Base-by-base conservation (phyloP, 2,797 vertebrate genomes). In the Glossophaga mutica region DNA sequence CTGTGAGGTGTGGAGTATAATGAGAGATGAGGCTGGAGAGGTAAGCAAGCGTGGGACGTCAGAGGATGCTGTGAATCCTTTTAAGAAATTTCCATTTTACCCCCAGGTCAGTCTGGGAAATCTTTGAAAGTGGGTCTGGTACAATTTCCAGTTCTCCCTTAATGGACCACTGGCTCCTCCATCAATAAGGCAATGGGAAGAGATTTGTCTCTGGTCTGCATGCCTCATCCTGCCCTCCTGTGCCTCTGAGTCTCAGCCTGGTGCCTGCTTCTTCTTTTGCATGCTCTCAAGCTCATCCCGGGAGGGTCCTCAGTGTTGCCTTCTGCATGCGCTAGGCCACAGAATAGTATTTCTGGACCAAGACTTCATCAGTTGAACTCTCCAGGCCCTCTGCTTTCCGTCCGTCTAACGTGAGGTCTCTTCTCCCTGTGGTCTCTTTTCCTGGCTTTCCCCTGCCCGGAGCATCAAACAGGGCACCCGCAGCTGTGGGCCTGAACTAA, bases 141-240 rank as follows among this genome's bases (percentile, higher is more conserved):
- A 1, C 0, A 37, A 2, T 76, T 74, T 93, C 16, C 10, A 67
- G 14, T 67, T 48, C 55, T 19, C 7, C 67, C 68, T 6, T 67
- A 9, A 5, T 2, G 21, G 59, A 34, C 37, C 5, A 50, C 46
- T 10, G 67, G 14, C 9, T 14, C 14, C 21, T 87, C 70, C 16
- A 21, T 55, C 34, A 34, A 2, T 10, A 2, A 15, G 29, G 21
- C 4, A 21, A 0, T 34, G 10, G n/a, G 19, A 46, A 50, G 55
- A 44, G 26, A 5, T 24, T 82, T 48, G 21, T 9, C 32, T 67
- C 59, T 3, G 8, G 4, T 48, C 59, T 92, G 39, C 26, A 4
- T n/a, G 46, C 19, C 48, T 52, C 7, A 12, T 1, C 3, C 10
- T 50, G 68, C 2, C 16, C 46, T 83, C 7, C 3, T 1, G 0